A percentile compares a stretch with the other conserved stretches of the same genome.
Evolutionary conservation across 2,888 invertebrate species (phyloP).

Genomic region (Resseliella maxima): DNA sequence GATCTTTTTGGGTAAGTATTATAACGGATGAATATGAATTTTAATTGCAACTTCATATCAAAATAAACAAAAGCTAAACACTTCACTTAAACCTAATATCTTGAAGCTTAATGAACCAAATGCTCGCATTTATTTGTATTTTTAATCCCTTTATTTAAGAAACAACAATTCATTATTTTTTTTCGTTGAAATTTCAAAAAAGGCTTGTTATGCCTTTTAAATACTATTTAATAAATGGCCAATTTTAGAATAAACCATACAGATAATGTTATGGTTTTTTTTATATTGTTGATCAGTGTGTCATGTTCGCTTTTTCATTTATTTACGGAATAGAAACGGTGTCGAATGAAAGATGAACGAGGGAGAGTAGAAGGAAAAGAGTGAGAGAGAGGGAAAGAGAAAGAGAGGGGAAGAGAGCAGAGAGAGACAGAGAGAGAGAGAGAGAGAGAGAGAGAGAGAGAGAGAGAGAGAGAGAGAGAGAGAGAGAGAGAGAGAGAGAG

Average conservation of each 20-base stretch:
- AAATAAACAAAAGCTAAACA: neutral
- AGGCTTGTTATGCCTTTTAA: neutral
- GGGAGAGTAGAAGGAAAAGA: no score
- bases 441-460: no score
- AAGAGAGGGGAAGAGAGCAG: no score
- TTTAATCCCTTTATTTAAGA: neutral
- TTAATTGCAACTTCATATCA: neutral
- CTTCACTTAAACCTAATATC: neutral
- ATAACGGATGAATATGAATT: neutral
- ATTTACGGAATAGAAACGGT: no score
- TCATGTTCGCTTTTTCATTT: neutral
- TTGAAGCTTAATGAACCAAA: neutral
- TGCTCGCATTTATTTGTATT: neutral
- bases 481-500: no score
- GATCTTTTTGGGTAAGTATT: no score
- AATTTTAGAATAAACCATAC: neutral
- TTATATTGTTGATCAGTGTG: neutral
- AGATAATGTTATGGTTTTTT: neutral
- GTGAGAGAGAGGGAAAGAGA: no score
- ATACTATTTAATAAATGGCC: neutral
- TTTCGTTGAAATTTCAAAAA: neutral
- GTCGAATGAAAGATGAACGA: no score
- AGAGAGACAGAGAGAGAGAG: no score
- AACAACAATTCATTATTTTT: no score
- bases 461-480: no score